phyloP scores from a whole-genome alignment of 2,888 invertebrate species.

The Drosophila anceps region DNA sequence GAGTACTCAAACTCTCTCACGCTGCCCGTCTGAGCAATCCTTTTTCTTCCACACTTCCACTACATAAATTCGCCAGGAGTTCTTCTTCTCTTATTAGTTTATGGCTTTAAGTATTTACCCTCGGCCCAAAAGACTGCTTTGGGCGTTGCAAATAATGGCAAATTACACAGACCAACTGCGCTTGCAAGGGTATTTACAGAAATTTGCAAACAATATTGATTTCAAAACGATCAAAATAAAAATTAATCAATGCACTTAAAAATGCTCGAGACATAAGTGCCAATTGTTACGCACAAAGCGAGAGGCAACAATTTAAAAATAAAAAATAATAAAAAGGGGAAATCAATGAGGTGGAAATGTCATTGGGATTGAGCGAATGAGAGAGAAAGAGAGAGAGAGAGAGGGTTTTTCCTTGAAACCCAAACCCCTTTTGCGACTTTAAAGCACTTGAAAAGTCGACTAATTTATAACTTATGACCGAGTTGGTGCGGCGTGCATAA shows the following conservation, averaged over 20 bases:
- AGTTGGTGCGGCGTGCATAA: conserved; percentile 66
- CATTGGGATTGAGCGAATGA: conserved; percentile 40
- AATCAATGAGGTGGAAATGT: conserved; percentile 78
- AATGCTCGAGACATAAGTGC: conserved; percentile 57
- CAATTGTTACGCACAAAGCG: conserved; percentile 61
- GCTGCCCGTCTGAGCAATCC: conserved; percentile 37
- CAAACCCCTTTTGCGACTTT: conserved; percentile 55
- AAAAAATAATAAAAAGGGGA: conserved; percentile 32
- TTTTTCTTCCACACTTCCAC: conserved; percentile 64
- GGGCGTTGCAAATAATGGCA: conserved; percentile 68
- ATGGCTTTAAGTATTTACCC: conserved; percentile 21
- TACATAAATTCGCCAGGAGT: conserved; percentile 58
- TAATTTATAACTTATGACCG: conserved; percentile 83
- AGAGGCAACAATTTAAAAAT: conserved; percentile 60
- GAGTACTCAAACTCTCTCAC: conserved; percentile 56
- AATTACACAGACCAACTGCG: conserved; percentile 76
- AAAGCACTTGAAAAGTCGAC: conserved; percentile 76
- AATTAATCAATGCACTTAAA: conserved; percentile 82
- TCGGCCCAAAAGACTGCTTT: conserved; percentile 16
- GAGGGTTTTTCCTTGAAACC: conserved; percentile 16
- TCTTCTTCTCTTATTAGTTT: conserved; percentile 13
- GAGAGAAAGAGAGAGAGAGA: background rate
- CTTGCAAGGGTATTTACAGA: conserved; percentile 59
- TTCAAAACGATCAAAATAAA: conserved; percentile 79
- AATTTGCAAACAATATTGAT: conserved; percentile 82